phyloP scores from a whole-genome alignment of 2,888 invertebrate genomes.

The Orthosia cruda region DNA sequence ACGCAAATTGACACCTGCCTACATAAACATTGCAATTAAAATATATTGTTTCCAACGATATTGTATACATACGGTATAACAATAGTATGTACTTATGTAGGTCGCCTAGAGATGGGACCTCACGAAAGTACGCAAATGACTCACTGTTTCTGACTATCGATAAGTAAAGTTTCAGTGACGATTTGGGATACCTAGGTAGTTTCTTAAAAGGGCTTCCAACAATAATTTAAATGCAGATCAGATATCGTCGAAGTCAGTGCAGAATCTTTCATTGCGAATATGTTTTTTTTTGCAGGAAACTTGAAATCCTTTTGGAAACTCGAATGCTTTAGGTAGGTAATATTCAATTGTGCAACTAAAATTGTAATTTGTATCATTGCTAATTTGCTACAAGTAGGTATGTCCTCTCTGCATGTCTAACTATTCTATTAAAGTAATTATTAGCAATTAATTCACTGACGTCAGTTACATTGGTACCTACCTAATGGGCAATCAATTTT shows the following conservation, averaged over 20 bases:
- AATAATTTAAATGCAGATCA: no score
- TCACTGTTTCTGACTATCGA: conserved; percentile 25
- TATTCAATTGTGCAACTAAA: no score
- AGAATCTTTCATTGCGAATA: no score
- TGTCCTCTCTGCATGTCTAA: neutral
- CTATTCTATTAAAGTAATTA: conserved; percentile 14
- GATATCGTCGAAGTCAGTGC: no score
- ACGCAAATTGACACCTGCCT: conserved; percentile 52
- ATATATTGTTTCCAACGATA: conserved; percentile 50
- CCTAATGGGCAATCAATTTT: conserved; percentile 4
- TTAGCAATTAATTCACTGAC: conserved; percentile 8
- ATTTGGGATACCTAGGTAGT: conserved; percentile 1
- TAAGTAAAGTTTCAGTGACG: conserved; percentile 9
- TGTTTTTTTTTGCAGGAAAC: no score
- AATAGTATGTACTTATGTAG: conserved; percentile 23
- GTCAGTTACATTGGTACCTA: neutral
- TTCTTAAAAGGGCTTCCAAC: neutral
- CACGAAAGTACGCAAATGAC: conserved; percentile 21
- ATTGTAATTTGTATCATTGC: no score
- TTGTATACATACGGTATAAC: conserved; percentile 27
- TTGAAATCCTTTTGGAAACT: no score
- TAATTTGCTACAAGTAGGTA: neutral
- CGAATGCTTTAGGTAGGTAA: no score
- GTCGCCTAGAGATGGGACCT: conserved; percentile 50
- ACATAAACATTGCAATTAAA: conserved; percentile 55